phyloP scores from a whole-genome alignment of 64 coral and sea anemone species.

The Stichodactyla helianthus region DNA sequence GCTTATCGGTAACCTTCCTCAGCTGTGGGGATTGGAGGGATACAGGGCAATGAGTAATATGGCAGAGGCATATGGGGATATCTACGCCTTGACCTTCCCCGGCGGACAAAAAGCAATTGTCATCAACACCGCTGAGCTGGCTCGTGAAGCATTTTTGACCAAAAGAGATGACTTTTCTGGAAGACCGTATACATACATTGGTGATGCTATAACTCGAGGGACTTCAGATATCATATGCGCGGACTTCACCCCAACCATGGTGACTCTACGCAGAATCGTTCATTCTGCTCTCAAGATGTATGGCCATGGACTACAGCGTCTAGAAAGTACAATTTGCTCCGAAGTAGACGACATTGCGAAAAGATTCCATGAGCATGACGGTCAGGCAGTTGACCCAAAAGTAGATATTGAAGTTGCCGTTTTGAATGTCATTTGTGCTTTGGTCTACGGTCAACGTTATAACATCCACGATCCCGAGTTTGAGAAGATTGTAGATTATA shows the following conservation, averaged over 20 bases:
- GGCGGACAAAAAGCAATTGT: constrained; percentile 34
- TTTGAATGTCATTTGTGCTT: constrained; percentile 53
- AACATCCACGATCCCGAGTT: constrained; percentile 46
- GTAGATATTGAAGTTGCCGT: constrained; percentile 32
- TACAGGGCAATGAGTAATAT: constrained; percentile 39
- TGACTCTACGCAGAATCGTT: constrained; percentile 40
- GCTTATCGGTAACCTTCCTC: constrained; percentile 42
- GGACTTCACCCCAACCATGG: constrained; percentile 46
- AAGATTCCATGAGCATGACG: constrained; percentile 17
- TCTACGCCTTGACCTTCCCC: constrained; percentile 31
- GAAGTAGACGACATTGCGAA: constrained; percentile 32
- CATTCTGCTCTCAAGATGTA: constrained; percentile 64
- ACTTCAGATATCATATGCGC: constrained; percentile 42
- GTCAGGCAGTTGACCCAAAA: constrained; percentile 42
- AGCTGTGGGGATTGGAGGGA: constrained; percentile 6
- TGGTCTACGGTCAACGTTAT: constrained; percentile 58
- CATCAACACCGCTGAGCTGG: constrained; percentile 34
- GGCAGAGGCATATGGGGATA: constrained; percentile 49
- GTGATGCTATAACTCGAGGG: constrained; percentile 33
- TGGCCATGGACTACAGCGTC: not conserved
- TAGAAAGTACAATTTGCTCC: constrained; percentile 16
- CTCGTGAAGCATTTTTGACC: constrained; percentile 45
- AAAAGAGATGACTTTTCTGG: constrained; percentile 43
- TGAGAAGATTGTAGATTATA: constrained; percentile 43
- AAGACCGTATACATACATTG: constrained; percentile 34